Conservation (phyloP, 1,140 invertebrate genomes). For the Bicyclus anynana region DNA sequence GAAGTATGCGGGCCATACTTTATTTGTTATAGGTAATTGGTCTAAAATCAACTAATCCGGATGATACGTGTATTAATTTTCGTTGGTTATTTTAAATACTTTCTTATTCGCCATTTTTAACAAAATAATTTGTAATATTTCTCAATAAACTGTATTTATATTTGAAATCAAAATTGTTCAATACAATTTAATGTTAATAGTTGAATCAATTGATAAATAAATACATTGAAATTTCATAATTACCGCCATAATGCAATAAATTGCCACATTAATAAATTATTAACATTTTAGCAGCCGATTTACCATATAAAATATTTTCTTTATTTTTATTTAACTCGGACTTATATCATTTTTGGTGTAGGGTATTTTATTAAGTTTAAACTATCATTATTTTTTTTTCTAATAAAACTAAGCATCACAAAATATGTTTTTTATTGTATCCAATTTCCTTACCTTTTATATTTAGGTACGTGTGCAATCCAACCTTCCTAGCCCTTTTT, state of each 20-base stretch:
- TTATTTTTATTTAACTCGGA: constrained; percentile 18
- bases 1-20: constrained; percentile 49
- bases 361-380: constrained; percentile 30
- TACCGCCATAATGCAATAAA: constrained; percentile 16
- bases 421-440: constrained; percentile 16
- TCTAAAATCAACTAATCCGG: constrained; percentile 9
- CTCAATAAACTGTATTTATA: constrained; percentile 34
- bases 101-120: constrained; percentile 20
- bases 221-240: constrained; percentile 28
- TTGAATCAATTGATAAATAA: constrained; percentile 23
- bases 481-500: no score
- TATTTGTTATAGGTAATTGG: constrained; percentile 33
- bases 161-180: constrained; percentile 44
- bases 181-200: constrained; percentile 53
- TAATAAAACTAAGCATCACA: constrained; percentile 37
- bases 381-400: constrained; percentile 25
- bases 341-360: constrained; percentile 36
- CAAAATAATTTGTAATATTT: constrained; percentile 30
- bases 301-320: constrained; percentile 59
- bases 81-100: constrained; percentile 47
- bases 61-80: constrained; percentile 41
- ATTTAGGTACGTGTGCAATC: no score
- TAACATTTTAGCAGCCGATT: constrained; percentile 5
- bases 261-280: no score
- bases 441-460: no score